Percentiles rank a stretch among this genome's conserved stretches.
Evolutionary conservation across 2,888 invertebrate species (phyloP).

Genomic region (Melanophora roralis): DNA sequence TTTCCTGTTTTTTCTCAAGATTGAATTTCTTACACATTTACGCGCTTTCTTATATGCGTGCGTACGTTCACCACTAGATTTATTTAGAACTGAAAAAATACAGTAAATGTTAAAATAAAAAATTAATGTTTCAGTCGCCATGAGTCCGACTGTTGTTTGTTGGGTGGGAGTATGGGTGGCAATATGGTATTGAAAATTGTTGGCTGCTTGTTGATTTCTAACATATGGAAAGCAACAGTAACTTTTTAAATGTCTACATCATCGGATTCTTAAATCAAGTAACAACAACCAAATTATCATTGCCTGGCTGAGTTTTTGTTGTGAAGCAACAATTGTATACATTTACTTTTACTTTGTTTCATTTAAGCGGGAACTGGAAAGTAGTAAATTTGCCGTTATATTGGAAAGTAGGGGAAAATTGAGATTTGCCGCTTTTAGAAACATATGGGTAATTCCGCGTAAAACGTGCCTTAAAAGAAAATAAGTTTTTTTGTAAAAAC

Average conservation of each 20-base stretch:
- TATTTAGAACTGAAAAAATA: slow-evolving; percentile 69
- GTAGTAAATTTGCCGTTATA: slow-evolving; percentile 43
- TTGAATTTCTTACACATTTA: slow-evolving; percentile 30
- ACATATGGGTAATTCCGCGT: too few relatives aligned
- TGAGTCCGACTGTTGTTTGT: slow-evolving; percentile 28
- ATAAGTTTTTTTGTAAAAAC: too few relatives aligned
- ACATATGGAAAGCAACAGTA: slow-evolving; percentile 60
- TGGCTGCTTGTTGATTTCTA: slow-evolving; percentile 40
- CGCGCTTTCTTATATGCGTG: slow-evolving; percentile 63
- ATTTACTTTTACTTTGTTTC: not conserved
- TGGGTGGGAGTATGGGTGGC: not conserved
- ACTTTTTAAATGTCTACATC: slow-evolving; percentile 48
- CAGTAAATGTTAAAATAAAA: slow-evolving; percentile 28
- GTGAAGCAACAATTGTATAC: slow-evolving; percentile 57
- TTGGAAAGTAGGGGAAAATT: slow-evolving; percentile 46
- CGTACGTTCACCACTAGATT: slow-evolving; percentile 66
- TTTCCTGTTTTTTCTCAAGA: not conserved
- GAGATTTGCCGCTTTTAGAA: not conserved
- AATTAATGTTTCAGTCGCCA: slow-evolving; percentile 29
- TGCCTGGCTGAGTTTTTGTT: not conserved
- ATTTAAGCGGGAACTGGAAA: slow-evolving; percentile 51
- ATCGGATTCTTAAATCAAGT: slow-evolving; percentile 2
- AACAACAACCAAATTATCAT: not conserved
- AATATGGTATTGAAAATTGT: slow-evolving; percentile 8
- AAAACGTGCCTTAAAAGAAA: too few relatives aligned